Percentiles rank a stretch among this genome's conserved stretches.
These are phyloP conservation scores for Electrona antarctica DNA, from an alignment of 2,113 vertebrate genomes.

Conservation along the genomic window DNA sequence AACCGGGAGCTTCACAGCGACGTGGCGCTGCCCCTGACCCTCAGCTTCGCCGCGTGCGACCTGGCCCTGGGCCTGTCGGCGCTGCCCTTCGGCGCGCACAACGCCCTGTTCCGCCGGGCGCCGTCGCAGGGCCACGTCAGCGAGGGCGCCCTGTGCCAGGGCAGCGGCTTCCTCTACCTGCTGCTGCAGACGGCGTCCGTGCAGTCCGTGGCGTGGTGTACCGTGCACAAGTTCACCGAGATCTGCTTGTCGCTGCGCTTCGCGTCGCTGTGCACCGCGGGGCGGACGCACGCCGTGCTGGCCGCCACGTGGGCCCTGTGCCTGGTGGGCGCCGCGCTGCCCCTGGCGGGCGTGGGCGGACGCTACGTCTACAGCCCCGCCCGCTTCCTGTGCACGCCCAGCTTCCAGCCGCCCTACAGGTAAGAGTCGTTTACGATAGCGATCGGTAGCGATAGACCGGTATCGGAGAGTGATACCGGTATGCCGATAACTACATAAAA, in stretches of 20 bases:
- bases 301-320: conserved; percentile 68
- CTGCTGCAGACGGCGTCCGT: conserved; percentile 77
- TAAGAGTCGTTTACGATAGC: too few species aligned
- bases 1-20: conserved; percentile 69
- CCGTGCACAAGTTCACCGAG: conserved; percentile 73
- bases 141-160: conserved; percentile 64
- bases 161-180: conserved; percentile 69
- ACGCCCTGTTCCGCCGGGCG: conserved; percentile 51
- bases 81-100: conserved; percentile 65
- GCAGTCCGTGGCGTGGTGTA: conserved; percentile 73
- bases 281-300: conserved; percentile 57
- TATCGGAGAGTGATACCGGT: too few species aligned
- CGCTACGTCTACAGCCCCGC: conserved; percentile 68
- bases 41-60: conserved; percentile 76
- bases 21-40: conserved; percentile 61
- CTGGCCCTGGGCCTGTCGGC: conserved; percentile 70
- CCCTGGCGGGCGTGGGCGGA: conserved; percentile 77
- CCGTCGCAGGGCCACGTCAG: conserved; percentile 11
- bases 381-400: conserved; percentile 67
- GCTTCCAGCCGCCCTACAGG: conserved; percentile 50
- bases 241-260: conserved; percentile 78
- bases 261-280: conserved; percentile 62
- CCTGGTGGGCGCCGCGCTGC: conserved; percentile 61
- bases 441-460: too few species aligned
- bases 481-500: too few species aligned